A percentile compares a stretch with the other conserved stretches of the same genome.
phyloP scores from a whole-genome alignment of 2,888 invertebrate genomes.

The Pharmacophagus antenor region DNA sequence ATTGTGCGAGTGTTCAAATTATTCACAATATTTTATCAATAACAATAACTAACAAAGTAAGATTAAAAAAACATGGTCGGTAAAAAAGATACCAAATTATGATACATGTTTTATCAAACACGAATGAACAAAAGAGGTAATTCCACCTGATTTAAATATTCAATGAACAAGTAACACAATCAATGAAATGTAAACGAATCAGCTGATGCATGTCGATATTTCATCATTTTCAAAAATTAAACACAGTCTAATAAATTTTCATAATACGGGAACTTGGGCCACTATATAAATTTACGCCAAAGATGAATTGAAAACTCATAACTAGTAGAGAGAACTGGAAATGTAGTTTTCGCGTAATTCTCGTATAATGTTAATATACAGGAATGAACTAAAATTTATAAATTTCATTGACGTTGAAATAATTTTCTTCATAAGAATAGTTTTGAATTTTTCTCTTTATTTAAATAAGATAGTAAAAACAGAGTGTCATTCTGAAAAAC shows the following conservation, averaged over 20 bases:
- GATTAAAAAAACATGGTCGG: neutral
- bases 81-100: conserved; percentile 3
- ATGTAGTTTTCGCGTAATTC: no score
- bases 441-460: no score
- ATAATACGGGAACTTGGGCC: no score
- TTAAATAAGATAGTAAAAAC: no score
- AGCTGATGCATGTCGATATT: conserved; percentile 7
- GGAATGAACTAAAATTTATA: no score
- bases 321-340: no score
- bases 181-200: conserved; percentile 24
- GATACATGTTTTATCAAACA: conserved; percentile 6
- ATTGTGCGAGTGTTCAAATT: neutral
- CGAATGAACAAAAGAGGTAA: conserved; percentile 21
- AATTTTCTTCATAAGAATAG: no score
- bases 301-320: no score
- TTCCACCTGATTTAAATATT: conserved; percentile 19
- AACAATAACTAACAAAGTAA: neutral
- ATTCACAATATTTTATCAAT: neutral
- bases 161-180: conserved; percentile 23
- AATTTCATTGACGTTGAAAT: no score
- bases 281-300: neutral
- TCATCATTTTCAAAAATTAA: conserved; percentile 14
- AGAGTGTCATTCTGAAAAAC: no score
- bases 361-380: no score
- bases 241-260: conserved; percentile 10